Base-by-base conservation (phyloP, 2,888 invertebrate genomes). In the Synergus laeviventris region DNA sequence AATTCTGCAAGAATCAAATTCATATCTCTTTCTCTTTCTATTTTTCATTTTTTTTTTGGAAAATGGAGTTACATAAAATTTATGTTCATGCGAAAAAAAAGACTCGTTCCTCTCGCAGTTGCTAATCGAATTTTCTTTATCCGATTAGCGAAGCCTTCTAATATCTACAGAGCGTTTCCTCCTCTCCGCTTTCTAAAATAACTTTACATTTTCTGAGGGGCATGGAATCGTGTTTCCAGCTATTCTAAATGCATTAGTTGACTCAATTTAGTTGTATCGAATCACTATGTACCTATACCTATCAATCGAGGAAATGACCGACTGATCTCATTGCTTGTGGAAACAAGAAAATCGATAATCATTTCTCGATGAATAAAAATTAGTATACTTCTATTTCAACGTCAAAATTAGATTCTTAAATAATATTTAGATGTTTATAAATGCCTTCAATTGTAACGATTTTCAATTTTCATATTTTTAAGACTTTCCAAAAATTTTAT, bases 91-190 rank as follows among this genome's bases (percentile, higher is more conserved):
- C 54, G 76, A 78, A 61, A 79, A n/a, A 61, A 49, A 77, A 78
- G 56, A 54, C 59, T 49, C 45, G 70, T 36, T 76, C 70, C 78
- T 75, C 80, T 81, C 81, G 75, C 80, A 81, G 84, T 79, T 78
- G 77, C 84, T 89, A 89, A 90, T 90, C 84, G 78, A 89, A 89
- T 90, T 90, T 38, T 64, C 45, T 49, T 81, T 85, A 90, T 90
- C 90, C 88, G 73, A 83, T 90, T 90, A 90, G 82, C 82, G 90
- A 89, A 90, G 89, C 90, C 89, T 81, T 78, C 74, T 70, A n/a
- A n/a, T n/a, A 70, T 49, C 70, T 49, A 70, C 70, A n/a, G 45
- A 70, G 49, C 49, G n/a, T 49, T 49, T 36, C 49, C 49, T 49
- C 49, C 36, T 70, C 16, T 49, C n/a, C 49, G 31, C 14, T 45